Base-by-base conservation (phyloP, 2,113 vertebrate species). In the Anarrhichthys ocellatus region DNA sequence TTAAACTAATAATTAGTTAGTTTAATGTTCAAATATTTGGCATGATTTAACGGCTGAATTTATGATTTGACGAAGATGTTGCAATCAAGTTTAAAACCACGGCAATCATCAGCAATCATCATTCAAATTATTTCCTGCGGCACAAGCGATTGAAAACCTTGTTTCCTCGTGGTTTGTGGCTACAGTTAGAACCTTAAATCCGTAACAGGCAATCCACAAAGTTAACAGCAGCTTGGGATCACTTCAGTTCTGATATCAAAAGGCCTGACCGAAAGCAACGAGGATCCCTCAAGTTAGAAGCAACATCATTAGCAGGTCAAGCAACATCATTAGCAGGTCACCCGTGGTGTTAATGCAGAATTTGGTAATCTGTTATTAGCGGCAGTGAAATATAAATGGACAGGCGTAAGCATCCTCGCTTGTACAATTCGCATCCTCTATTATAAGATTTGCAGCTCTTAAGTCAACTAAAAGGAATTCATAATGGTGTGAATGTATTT, bases 301-400 rank as follows among this genome's bases (percentile, higher is more conserved):
- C 27, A 27, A 27, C 27, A 27, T 27, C 27, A 27, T 82, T 66
- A 81, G 66, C 77, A 83, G 78, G 85, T 78, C 88, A 80, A 29
- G 29, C 64, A 52, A 32, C 73, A 81, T 80, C 76, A 85, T 82
- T 66, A 81, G 66, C 77, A 83, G 78, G 85, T 78, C 88, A 80
- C 70, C 75, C 58, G 58, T 42, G 2, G 68, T 78, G 56, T 63
- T 81, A 44, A 40, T 48, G n/a, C 52, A 46, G 42, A 77, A 58
- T 81, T 66, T 14, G 75, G 59, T 42, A 18, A 72, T 54, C 50
- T 75, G 77, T 82, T 66, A 67, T 81, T 71, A 1, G 63, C 76
- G 42, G 50, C 27, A 48, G 36, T 52, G 65, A 84, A 78, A 88
- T 78, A 52, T 65, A 76, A 83, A 90, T 52, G 71, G 71, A 36